Base-by-base conservation (phyloP, 2,888 invertebrate genomes). In the Archips crataeganus region DNA sequence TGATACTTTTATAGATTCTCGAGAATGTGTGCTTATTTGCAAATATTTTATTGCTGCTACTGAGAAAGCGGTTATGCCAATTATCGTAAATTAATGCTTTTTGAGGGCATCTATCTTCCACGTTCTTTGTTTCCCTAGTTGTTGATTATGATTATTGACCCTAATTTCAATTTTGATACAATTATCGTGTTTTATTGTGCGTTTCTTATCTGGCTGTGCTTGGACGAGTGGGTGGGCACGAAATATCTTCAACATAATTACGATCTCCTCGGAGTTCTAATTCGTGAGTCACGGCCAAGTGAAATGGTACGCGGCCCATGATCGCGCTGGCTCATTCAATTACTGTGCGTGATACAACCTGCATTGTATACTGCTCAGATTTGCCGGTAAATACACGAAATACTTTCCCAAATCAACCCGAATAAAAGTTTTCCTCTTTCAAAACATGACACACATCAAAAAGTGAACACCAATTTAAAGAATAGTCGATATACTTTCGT, bases 221-320 rank as follows among this genome's bases (percentile, higher is more conserved):
- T 81, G 82, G 79, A 83, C 79, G 85, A 86, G 87, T 90, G 88
- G 89, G 88, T 89, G 88, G 88, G 86, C 92, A 91, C 91, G 89
- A 90, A 90, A 90, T 91, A 90, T 86, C 86, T 88, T 84, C 84
- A 83, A 85, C 84, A 86, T 93, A 93, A 92, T 93, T 92, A 90
- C 89, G 87, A 91, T 92, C 90, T 92, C 87, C 86, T 83, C 86
- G 85, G 79, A 91, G 92, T 85, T 93, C 92, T 93, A 93, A 93
- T 93, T 93, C 93, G 93, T 94, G 94, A 93, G 92, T 93, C 94
- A 93, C 94, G 93, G 90, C 84, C 86, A 84, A 85, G 88, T 88
- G 90, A 91, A 92, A 93, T 90, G 90, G 91, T 88, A 88, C 90
- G 89, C 86, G 83, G 87, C 77, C 87, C 88, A 87, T 85, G 88